phyloP scores from a whole-genome alignment of 2,888 invertebrate genomes.

The Incurvaria masculella region DNA sequence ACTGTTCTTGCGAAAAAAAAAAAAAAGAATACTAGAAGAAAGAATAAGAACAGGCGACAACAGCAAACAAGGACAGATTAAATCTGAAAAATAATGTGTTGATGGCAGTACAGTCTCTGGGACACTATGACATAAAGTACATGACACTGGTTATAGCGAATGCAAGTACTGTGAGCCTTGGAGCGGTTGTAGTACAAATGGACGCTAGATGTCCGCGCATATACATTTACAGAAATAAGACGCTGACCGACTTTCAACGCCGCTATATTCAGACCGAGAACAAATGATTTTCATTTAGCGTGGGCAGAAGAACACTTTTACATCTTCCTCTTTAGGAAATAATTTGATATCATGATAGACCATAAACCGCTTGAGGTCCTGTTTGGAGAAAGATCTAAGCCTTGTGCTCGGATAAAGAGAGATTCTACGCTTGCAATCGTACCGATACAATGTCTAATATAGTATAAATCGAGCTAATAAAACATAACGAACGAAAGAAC shows the following conservation, averaged over 20 bases:
- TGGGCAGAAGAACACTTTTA: slow-evolving; percentile 28
- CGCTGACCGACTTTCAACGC: slow-evolving; percentile 23
- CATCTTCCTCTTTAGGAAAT: slow-evolving; percentile 26
- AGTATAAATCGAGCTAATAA: slow-evolving; percentile 13
- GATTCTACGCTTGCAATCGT: slow-evolving; percentile 16
- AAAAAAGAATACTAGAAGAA: too few relatives aligned
- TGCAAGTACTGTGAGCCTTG: slow-evolving; percentile 23
- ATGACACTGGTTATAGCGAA: slow-evolving; percentile 25
- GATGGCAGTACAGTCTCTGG: too few relatives aligned
- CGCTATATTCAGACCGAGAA: slow-evolving; percentile 21
- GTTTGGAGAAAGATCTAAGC: slow-evolving; percentile 16
- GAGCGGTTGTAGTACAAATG: slow-evolving; percentile 22
- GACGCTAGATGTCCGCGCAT: slow-evolving; percentile 17
- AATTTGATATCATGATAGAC: slow-evolving; percentile 22
- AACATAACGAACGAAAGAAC: slow-evolving; percentile 21
- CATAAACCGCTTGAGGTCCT: slow-evolving; percentile 21
- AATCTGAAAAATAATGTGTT: too few relatives aligned
- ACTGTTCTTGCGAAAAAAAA: too few relatives aligned
- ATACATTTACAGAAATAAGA: slow-evolving; percentile 28
- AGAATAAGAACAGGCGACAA: too few relatives aligned
- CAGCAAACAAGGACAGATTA: too few relatives aligned
- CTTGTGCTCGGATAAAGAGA: slow-evolving; percentile 15
- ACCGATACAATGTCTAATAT: slow-evolving; percentile 13
- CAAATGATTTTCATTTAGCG: slow-evolving; percentile 10
- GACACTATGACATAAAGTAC: too few relatives aligned